Conservation (phyloP, 2,797 vertebrate genomes). For the Peromyscus aztecus region DNA sequence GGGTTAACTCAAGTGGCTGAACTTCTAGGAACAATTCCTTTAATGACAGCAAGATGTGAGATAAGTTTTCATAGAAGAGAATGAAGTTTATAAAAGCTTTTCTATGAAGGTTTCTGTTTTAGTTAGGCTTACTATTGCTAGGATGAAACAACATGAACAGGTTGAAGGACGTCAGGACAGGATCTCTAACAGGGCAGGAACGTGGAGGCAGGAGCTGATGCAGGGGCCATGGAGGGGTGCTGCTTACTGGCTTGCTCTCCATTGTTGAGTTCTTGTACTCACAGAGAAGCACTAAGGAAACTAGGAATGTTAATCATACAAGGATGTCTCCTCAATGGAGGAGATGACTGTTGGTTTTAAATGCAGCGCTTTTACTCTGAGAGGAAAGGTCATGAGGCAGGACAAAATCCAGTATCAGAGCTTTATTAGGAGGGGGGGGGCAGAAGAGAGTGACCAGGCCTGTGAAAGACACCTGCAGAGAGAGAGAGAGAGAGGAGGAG, state of each 20-base stretch:
- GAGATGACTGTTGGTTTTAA: too few species aligned
- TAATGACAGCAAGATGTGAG: slow-evolving; percentile 65
- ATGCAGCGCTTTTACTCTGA: too few species aligned
- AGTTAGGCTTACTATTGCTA: not conserved
- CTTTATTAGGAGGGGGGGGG: too few species aligned
- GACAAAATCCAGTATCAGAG: too few species aligned
- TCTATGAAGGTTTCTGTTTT: slow-evolving; percentile 47
- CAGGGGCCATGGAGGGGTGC: not conserved
- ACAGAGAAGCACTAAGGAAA: not conserved
- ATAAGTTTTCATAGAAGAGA: slow-evolving; percentile 72
- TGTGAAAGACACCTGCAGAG: too few species aligned
- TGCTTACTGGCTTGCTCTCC: not conserved
- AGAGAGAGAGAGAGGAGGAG: too few species aligned
- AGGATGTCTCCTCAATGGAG: not conserved
- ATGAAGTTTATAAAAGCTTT: slow-evolving; percentile 80
- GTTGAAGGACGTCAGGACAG: not conserved
- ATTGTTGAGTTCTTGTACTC: not conserved
- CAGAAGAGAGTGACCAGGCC: too few species aligned
- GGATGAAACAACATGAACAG: not conserved
- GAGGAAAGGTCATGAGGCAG: too few species aligned
- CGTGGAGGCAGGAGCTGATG: not conserved
- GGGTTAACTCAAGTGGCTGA: slow-evolving; percentile 79
- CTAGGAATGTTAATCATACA: too few species aligned
- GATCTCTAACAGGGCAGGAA: not conserved
- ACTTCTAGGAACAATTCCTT: slow-evolving; percentile 75